Percentiles rank a stretch among this genome's conserved stretches.
These are phyloP conservation scores for Camelus dromedarius DNA, from an alignment of 2,113 vertebrate species.

Conservation along the genomic window DNA sequence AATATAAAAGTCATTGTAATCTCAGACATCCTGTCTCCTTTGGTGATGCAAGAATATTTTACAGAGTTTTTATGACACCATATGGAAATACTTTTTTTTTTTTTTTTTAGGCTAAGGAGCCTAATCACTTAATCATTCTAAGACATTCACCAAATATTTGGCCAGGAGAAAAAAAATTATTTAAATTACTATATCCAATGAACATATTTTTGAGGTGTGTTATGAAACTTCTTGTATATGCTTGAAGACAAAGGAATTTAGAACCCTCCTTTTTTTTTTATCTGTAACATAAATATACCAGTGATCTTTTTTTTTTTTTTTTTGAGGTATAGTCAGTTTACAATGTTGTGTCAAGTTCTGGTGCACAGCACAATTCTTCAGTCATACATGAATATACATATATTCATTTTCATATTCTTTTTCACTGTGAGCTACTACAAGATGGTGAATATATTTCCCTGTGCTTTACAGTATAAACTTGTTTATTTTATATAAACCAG, in stretches of 20 bases:
- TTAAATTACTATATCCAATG: constrained; percentile 37
- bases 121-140: neutral
- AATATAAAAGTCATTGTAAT: neutral
- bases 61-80: neutral
- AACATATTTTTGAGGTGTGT: neutral
- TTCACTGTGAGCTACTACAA: no score
- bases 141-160: constrained; percentile 37
- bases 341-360: no score
- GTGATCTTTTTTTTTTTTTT: neutral
- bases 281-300: neutral
- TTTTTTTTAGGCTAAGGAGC: neutral
- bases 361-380: no score
- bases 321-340: no score
- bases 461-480: no score
- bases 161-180: neutral
- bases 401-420: no score
- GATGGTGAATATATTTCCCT: no score
- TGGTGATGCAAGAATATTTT: neutral
- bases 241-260: neutral
- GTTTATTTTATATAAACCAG: no score
- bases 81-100: neutral
- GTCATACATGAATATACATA: no score
- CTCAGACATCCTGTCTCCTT: neutral
- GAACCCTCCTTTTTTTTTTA: neutral
- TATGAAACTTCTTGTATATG: neutral